phyloP scores from a whole-genome alignment of 2,113 vertebrate genomes.

The Siniperca chuatsi region DNA sequence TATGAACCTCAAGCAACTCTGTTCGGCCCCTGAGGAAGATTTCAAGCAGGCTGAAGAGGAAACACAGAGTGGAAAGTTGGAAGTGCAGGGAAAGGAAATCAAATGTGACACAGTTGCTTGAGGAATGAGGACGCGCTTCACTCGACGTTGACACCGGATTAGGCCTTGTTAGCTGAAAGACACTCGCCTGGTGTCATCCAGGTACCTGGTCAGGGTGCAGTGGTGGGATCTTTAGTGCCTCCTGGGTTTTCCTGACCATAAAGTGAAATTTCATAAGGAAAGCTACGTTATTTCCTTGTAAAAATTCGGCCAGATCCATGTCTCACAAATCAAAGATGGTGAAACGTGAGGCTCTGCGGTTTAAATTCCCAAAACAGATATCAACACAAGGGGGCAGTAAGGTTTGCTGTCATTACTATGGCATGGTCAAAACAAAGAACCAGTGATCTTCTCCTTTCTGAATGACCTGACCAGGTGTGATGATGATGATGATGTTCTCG shows the following conservation, averaged over 20 bases:
- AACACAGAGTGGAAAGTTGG: neutral
- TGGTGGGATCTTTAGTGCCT: conserved; percentile 52
- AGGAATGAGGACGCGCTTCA: conserved; percentile 24
- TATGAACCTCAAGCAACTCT: conserved; percentile 49
- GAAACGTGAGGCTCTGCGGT: neutral
- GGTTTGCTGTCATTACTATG: neutral
- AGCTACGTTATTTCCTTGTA: conserved; percentile 30
- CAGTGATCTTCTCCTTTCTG: conserved; percentile 3
- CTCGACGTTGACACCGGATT: conserved; percentile 20
- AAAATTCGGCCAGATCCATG: conserved; percentile 16
- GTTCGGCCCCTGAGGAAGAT: neutral
- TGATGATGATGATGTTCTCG: conserved; percentile 14
- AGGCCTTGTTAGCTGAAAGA: conserved; percentile 25
- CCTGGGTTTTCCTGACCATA: conserved; percentile 33
- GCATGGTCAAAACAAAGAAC: neutral
- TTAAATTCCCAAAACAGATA: conserved; percentile 23
- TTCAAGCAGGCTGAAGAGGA: conserved; percentile 15
- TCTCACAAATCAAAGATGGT: conserved; percentile 22
- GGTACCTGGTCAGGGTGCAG: conserved; percentile 10
- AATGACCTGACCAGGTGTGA: conserved; percentile 21
- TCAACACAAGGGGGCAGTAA: conserved; percentile 52
- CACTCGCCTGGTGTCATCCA: conserved; percentile 17
- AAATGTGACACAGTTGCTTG: neutral
- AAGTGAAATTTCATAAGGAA: conserved; percentile 23
- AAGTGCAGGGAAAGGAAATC: neutral